Evolutionary conservation across 2,888 invertebrate species (phyloP).

Genomic region (Phortica magna): DNA sequence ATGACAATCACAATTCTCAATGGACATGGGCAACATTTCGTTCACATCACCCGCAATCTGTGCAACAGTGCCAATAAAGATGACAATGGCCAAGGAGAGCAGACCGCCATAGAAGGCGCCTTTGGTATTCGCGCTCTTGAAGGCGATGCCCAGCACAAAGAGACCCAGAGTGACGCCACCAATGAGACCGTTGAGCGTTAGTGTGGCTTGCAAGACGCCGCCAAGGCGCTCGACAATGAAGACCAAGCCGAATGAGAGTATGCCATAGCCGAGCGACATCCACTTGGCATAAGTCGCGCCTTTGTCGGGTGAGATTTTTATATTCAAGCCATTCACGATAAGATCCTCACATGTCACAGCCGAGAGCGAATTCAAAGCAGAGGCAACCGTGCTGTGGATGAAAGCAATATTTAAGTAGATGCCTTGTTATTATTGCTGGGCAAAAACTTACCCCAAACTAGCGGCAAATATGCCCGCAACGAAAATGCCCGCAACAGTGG

Average conservation of each 20-base stretch:
- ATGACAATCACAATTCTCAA: constrained; percentile 72
- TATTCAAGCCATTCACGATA: constrained; percentile 84
- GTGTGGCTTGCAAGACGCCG: constrained; percentile 91
- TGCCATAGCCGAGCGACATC: constrained; percentile 86
- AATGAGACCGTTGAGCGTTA: constrained; percentile 93
- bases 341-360: constrained; percentile 95
- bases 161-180: constrained; percentile 92
- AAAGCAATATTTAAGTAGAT: background rate
- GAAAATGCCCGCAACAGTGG: constrained; percentile 93
- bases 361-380: constrained; percentile 95
- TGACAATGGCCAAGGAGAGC: constrained; percentile 68
- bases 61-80: constrained; percentile 76
- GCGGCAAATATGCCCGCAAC: constrained; percentile 98
- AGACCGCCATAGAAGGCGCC: constrained; percentile 77
- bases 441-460: constrained; percentile 88
- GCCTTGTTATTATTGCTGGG: background rate
- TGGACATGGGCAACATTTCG: constrained; percentile 63
- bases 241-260: constrained; percentile 87
- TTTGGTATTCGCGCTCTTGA: constrained; percentile 91
- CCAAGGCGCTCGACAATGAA: constrained; percentile 93
- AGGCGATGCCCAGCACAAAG: constrained; percentile 92
- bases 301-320: constrained; percentile 85
- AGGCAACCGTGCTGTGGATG: constrained; percentile 90
- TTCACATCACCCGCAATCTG: constrained; percentile 71
- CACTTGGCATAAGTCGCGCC: constrained; percentile 87